Evolutionary conservation across 2,113 vertebrate genomes (phyloP).

Genomic region (Scartelaos histophorus): DNA sequence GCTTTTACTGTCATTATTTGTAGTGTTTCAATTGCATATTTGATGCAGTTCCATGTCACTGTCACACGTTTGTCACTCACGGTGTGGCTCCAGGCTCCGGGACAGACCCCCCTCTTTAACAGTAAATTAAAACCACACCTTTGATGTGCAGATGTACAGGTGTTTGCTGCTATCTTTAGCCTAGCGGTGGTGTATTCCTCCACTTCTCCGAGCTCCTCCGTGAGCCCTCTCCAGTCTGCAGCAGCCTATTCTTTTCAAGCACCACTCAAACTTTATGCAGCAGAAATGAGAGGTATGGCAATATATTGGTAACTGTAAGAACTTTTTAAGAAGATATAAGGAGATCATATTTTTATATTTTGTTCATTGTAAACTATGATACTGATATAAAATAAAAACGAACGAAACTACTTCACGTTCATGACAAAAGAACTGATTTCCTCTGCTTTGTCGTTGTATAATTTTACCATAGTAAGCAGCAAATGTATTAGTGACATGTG

Average conservation of each 20-base stretch:
- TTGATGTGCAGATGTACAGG: constrained; percentile 57
- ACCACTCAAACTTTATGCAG: background rate
- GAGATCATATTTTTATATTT: no score
- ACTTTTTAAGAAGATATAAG: no score
- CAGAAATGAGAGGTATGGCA: background rate
- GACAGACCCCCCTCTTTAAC: constrained; percentile 31
- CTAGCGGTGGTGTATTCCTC: constrained; percentile 17
- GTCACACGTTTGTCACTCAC: background rate
- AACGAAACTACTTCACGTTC: no score
- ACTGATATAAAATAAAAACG: no score
- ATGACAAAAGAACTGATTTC: no score
- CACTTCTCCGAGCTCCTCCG: constrained; percentile 15
- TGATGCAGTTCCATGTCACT: background rate
- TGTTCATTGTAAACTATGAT: no score
- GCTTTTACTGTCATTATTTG: background rate
- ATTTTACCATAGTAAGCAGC: no score
- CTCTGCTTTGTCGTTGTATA: no score
- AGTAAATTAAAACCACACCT: constrained; percentile 50
- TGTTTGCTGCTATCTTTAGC: constrained; percentile 57
- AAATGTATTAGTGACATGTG: no score
- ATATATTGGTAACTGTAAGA: background rate
- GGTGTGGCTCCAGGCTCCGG: background rate
- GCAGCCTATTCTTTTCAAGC: background rate
- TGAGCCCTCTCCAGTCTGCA: constrained; percentile 14
- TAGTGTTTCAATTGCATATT: background rate